These are phyloP conservation scores for Anthophora plumipes DNA, from an alignment of 2,888 invertebrate genomes.

Conservation along the genomic window DNA sequence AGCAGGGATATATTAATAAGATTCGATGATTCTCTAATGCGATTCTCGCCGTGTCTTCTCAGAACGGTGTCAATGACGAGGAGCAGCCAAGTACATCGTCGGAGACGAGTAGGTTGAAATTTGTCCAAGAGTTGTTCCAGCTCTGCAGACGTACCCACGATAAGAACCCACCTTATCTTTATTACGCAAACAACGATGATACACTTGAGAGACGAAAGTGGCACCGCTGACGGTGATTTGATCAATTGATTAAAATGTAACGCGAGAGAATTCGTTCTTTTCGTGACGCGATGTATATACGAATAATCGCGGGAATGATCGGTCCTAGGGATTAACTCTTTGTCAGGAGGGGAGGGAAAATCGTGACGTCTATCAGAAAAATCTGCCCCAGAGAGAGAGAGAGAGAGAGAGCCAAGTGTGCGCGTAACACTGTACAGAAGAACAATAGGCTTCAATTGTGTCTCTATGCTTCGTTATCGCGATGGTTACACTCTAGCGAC, in stretches of 20 bases:
- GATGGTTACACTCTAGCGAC: too few species aligned
- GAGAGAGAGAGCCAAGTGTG: too few species aligned
- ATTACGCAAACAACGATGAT: neutral
- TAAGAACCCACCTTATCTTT: constrained; percentile 25
- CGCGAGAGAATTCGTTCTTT: too few species aligned
- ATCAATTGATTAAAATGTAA: too few species aligned
- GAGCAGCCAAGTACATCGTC: neutral
- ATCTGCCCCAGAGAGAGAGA: neutral
- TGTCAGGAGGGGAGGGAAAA: neutral
- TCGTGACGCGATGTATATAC: too few species aligned
- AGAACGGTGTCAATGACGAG: constrained; percentile 43
- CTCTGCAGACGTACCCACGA: neutral
- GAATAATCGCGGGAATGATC: too few species aligned
- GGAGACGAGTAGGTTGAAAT: neutral
- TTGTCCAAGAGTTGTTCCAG: neutral
- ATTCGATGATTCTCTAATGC: neutral
- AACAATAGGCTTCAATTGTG: too few species aligned
- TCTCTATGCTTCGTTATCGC: too few species aligned
- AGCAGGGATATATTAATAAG: neutral
- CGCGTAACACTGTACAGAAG: too few species aligned
- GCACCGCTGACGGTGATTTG: too few species aligned
- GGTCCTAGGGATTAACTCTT: neutral
- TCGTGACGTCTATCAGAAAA: neutral
- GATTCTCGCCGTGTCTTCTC: constrained; percentile 1
- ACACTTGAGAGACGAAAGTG: neutral